phyloP scores from a whole-genome alignment of 2,888 invertebrate genomes.

The Hydroisotoma schaefferi region DNA sequence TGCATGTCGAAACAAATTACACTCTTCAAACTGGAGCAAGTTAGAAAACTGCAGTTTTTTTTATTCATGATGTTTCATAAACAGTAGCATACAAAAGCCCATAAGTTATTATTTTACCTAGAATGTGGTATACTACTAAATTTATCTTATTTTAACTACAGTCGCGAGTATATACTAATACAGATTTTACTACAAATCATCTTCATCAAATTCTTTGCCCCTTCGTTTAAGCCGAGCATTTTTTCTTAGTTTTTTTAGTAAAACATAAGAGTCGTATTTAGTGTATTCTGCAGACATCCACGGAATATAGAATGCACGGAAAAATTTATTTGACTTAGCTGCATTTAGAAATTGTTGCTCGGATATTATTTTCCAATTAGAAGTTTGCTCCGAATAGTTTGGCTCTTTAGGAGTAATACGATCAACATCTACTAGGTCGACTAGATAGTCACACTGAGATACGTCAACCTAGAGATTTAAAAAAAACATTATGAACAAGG shows the following conservation, averaged over 20 bases:
- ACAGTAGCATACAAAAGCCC: too few relatives aligned
- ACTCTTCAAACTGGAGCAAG: too few relatives aligned
- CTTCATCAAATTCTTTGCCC: constrained; percentile 39
- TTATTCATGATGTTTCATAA: too few relatives aligned
- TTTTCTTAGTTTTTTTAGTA: constrained; percentile 55
- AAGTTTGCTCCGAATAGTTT: constrained; percentile 66
- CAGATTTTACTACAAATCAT: constrained; percentile 25
- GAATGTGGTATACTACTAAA: too few relatives aligned
- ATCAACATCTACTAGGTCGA: constrained; percentile 71
- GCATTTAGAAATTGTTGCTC: constrained; percentile 71
- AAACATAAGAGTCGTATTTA: constrained; percentile 68
- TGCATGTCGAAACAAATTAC: too few relatives aligned
- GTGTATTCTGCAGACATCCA: constrained; percentile 65
- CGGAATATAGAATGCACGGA: constrained; percentile 85
- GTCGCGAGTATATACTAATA: too few relatives aligned
- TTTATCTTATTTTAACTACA: too few relatives aligned
- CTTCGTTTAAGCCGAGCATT: constrained; percentile 16
- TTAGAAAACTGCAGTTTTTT: too few relatives aligned
- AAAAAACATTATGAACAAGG: too few relatives aligned
- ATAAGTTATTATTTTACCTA: too few relatives aligned
- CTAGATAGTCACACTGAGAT: constrained; percentile 75
- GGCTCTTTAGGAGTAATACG: constrained; percentile 69
- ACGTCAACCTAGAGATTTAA: constrained; percentile 71
- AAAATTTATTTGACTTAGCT: constrained; percentile 65
- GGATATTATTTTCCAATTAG: constrained; percentile 68